A percentile compares a stretch with the other conserved stretches of the same genome.
Conservation (phyloP, 2,113 vertebrate genomes). For the Ctenomys sociabilis region DNA sequence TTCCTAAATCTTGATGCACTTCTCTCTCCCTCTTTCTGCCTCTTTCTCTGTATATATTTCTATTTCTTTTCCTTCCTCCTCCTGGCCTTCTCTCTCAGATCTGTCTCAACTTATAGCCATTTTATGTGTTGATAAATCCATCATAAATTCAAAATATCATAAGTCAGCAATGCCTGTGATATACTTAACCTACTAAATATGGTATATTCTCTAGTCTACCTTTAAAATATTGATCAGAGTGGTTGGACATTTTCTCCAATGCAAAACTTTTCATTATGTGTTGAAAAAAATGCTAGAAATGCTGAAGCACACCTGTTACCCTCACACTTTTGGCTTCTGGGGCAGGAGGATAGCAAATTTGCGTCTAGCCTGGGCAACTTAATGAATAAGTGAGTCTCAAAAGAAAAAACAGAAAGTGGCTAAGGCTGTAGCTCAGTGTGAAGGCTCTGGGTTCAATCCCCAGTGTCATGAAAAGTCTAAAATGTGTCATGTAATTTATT, state of each 20-base stretch:
- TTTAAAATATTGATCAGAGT: background rate
- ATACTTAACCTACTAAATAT: background rate
- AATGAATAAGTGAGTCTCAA: background rate
- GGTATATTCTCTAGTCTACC: background rate
- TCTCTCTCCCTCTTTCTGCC: background rate
- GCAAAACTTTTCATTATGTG: background rate
- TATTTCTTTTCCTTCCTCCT: too few species aligned
- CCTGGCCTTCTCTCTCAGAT: background rate
- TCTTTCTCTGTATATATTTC: background rate
- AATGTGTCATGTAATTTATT: background rate
- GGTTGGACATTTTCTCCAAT: background rate
- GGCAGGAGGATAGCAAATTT: background rate
- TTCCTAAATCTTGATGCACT: background rate
- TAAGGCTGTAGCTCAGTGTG: background rate
- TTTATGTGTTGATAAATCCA: background rate
- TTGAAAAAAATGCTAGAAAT: background rate
- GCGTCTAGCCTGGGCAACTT: background rate
- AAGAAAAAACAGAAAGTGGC: background rate
- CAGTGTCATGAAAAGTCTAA: background rate
- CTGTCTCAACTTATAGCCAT: background rate
- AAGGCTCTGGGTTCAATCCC: background rate
- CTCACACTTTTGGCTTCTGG: background rate
- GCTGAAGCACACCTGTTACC: background rate
- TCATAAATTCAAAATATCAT: background rate
- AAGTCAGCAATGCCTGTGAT: background rate